These are phyloP conservation scores for Anthoscopus minutus DNA, from an alignment of 2,113 vertebrate species.

Conservation along the genomic window DNA sequence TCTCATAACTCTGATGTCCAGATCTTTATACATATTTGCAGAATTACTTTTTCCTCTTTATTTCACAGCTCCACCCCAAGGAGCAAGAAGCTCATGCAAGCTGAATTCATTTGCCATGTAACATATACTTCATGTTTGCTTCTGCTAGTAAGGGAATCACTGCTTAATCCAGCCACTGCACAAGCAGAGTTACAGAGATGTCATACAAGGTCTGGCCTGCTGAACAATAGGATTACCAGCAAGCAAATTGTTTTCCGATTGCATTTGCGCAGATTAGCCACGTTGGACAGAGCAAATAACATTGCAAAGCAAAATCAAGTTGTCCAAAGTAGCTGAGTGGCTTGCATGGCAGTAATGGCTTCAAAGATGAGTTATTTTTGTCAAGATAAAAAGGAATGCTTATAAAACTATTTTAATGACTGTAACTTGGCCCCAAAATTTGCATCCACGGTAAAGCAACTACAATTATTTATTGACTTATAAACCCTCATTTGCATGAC, in stretches of 20 bases:
- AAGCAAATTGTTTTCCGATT: not conserved
- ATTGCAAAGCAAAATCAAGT: not conserved
- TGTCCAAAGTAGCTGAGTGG: not conserved
- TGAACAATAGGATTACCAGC: not conserved
- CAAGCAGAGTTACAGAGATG: not conserved
- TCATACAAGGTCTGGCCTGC: not conserved
- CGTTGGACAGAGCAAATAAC: not conserved
- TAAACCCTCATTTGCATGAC: conserved; percentile 2
- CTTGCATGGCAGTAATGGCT: not conserved
- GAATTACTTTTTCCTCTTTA: not conserved
- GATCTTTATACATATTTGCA: not conserved
- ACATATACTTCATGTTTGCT: not conserved
- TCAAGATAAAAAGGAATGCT: not conserved
- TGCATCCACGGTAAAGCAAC: not conserved
- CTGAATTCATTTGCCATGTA: not conserved
- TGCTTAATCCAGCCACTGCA: not conserved
- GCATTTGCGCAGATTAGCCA: not conserved
- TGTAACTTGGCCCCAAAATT: not conserved
- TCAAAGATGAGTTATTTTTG: not conserved
- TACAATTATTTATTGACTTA: not conserved
- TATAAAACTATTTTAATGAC: not conserved
- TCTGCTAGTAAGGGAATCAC: not conserved
- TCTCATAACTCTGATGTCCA: not conserved
- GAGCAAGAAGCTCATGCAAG: not conserved
- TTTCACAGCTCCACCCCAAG: conserved; percentile 1